A percentile compares a stretch with the other conserved stretches of the same genome.
These are phyloP conservation scores for Holocentrus rufus DNA, from an alignment of 2,797 vertebrate species.

Conservation along the genomic window DNA sequence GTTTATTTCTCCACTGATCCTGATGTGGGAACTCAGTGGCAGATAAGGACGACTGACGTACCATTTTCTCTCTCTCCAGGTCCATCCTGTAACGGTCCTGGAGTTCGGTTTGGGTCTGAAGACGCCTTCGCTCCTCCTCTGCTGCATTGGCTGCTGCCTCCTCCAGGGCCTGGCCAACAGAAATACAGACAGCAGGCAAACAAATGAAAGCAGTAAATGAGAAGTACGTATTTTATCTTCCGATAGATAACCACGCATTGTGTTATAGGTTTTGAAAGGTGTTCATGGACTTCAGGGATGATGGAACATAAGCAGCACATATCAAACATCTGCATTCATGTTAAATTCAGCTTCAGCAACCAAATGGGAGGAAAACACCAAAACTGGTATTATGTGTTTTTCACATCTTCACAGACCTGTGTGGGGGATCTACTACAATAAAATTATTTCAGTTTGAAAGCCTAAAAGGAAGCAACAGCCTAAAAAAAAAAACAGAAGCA, in stretches of 20 bases:
- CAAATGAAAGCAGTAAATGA: neutral
- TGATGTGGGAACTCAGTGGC: neutral
- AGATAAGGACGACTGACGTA: constrained; percentile 54
- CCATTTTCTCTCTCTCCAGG: constrained; percentile 94
- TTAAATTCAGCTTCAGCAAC: too few species aligned
- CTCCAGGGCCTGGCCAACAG: constrained; percentile 87
- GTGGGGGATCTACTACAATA: neutral
- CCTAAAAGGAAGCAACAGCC: neutral
- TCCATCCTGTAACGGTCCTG: constrained; percentile 92
- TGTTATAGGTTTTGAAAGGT: too few species aligned
- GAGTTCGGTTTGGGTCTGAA: constrained; percentile 91
- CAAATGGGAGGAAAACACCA: too few species aligned
- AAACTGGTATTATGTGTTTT: too few species aligned
- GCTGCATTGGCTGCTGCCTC: constrained; percentile 89
- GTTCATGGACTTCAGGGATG: neutral
- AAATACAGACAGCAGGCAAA: constrained; percentile 3
- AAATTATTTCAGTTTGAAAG: neutral
- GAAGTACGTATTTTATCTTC: neutral
- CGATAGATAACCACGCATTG: neutral
- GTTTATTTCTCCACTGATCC: neutral
- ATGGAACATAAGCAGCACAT: too few species aligned
- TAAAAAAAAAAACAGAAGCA: neutral
- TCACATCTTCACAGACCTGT: neutral
- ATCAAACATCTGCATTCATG: too few species aligned
- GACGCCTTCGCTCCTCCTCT: constrained; percentile 89